Evolutionary conservation across 2,888 invertebrate genomes (phyloP).

Genomic region (Harpagoxenus sublaevis): DNA sequence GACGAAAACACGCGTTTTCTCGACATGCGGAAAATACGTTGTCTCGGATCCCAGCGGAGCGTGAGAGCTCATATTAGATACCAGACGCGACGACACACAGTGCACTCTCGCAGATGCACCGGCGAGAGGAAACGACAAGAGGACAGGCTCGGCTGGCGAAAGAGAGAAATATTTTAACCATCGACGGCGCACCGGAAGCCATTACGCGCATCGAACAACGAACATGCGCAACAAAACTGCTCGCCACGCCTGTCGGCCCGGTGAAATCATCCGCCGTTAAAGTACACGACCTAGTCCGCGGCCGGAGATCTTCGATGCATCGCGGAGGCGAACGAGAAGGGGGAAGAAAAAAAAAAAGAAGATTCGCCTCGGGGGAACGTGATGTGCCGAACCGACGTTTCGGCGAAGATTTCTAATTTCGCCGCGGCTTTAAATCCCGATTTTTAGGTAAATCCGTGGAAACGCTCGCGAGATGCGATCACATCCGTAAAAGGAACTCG

Average conservation of each 20-base stretch:
- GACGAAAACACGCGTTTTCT: constrained; percentile 10
- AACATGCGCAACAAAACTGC: constrained; percentile 52
- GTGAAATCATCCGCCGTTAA: constrained; percentile 45
- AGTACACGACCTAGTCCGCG: constrained; percentile 2
- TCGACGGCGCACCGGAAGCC: constrained; percentile 20
- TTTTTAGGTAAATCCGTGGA: constrained; percentile 30
- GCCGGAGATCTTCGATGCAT: constrained; percentile 10
- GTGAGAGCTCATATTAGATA: constrained; percentile 31
- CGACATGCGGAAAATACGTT: constrained; percentile 29
- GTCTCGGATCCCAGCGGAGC: constrained; percentile 30
- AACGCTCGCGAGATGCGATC: not conserved
- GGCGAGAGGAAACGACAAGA: constrained; percentile 5
- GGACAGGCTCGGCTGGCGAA: not conserved
- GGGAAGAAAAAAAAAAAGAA: not conserved
- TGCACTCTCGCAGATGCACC: constrained; percentile 21
- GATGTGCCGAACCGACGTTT: constrained; percentile 15
- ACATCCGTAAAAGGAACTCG: constrained; percentile 10
- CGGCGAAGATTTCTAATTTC: not conserved
- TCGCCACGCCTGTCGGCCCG: constrained; percentile 35
- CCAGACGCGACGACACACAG: constrained; percentile 15
- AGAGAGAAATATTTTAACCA: constrained; percentile 41
- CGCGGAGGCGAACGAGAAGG: not conserved
- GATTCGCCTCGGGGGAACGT: not conserved
- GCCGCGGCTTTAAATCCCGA: not conserved
- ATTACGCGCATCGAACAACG: constrained; percentile 43